Evolutionary conservation across 2,113 vertebrate genomes (phyloP).

Genomic region (Chamaetylas fuelleborni): DNA sequence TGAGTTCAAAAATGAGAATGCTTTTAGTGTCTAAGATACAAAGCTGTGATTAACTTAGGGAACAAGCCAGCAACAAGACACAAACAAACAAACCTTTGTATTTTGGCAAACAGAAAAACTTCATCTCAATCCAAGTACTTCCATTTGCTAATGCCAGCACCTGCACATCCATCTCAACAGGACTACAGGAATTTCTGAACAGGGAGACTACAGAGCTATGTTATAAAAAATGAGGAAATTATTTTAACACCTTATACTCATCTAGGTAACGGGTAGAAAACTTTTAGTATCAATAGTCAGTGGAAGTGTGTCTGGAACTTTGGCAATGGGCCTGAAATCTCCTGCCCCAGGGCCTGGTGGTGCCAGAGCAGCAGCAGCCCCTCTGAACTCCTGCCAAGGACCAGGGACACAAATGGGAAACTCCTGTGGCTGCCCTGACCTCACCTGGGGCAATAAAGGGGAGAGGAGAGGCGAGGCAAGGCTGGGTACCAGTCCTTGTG

Average conservation of each 20-base stretch:
- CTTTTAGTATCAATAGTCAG: rapidly evolving
- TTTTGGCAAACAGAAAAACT: not conserved
- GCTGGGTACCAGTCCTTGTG: too few relatives aligned
- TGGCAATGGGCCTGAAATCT: not conserved
- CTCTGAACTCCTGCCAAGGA: not conserved
- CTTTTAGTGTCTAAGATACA: not conserved
- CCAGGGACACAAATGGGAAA: not conserved
- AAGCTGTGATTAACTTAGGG: not conserved
- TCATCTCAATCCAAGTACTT: not conserved
- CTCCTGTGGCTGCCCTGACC: not conserved
- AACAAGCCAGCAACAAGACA: not conserved
- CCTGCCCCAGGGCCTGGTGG: not conserved
- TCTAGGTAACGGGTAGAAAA: rapidly evolving
- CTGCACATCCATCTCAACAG: rapidly evolving
- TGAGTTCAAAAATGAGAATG: not conserved
- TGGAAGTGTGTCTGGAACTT: rapidly evolving
- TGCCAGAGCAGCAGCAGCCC: too few relatives aligned
- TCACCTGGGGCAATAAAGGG: not conserved
- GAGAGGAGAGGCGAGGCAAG: not conserved
- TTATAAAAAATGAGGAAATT: rapidly evolving
- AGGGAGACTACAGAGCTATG: rapidly evolving
- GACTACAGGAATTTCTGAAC: rapidly evolving
- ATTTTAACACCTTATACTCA: not conserved
- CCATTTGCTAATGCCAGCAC: not conserved
- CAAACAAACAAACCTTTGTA: not conserved